Evolutionary conservation across 2,113 vertebrate species (phyloP).

Genomic region (Chaenogobius annularis): DNA sequence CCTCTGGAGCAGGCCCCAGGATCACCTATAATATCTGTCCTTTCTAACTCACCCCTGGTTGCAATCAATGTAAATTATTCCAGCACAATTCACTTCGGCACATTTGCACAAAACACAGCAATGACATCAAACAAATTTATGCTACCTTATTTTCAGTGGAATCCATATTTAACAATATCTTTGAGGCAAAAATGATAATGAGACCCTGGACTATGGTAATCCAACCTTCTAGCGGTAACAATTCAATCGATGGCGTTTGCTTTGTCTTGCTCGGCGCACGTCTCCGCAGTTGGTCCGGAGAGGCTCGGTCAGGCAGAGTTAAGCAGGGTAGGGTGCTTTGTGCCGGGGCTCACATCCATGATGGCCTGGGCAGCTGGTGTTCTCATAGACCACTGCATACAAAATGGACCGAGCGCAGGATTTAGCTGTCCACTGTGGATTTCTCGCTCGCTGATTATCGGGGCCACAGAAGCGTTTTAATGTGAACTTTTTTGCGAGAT

Average conservation of each 20-base stretch:
- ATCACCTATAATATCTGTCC: constrained; percentile 18
- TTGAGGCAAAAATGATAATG: constrained; percentile 16
- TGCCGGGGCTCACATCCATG: constrained; percentile 61
- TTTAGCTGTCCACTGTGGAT: constrained; percentile 74
- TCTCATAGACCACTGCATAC: constrained; percentile 80
- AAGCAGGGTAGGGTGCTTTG: constrained; percentile 43
- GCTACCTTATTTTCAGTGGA: constrained; percentile 30
- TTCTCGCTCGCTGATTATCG: constrained; percentile 55
- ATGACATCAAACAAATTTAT: constrained; percentile 18
- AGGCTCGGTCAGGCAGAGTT: constrained; percentile 30
- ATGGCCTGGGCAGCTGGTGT: constrained; percentile 73
- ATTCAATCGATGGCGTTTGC: constrained; percentile 49
- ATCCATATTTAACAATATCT: constrained; percentile 30
- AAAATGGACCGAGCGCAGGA: constrained; percentile 74
- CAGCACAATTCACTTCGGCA: constrained; percentile 27
- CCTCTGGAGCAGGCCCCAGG: not conserved
- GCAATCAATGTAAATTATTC: constrained; percentile 24
- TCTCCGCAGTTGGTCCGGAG: constrained; percentile 24
- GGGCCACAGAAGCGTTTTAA: constrained; percentile 59
- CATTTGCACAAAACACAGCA: not conserved
- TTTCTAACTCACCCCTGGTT: constrained; percentile 11
- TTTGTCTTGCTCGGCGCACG: constrained; percentile 46
- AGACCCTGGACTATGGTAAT: constrained; percentile 10
- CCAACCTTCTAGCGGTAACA: constrained; percentile 23
- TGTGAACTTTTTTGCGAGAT: constrained; percentile 50